A percentile compares a stretch with the other conserved stretches of the same genome.
These are phyloP conservation scores for Equus quagga DNA, from an alignment of 2,113 vertebrate genomes.

Conservation along the genomic window DNA sequence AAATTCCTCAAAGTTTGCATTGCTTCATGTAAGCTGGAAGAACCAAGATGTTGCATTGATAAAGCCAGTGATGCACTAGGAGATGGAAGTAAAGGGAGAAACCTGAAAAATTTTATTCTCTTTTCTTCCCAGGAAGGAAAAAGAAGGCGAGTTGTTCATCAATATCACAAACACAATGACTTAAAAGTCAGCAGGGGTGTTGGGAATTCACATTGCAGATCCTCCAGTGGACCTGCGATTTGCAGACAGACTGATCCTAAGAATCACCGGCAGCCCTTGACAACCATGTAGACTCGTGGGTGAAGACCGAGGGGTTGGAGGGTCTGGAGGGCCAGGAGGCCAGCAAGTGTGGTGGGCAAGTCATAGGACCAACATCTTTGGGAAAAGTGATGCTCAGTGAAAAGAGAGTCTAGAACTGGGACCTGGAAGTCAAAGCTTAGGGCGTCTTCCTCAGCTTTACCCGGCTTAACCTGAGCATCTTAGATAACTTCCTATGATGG, in stretches of 20 bases:
- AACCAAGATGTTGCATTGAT: not conserved
- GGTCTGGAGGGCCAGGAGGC: too few species aligned
- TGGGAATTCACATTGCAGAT: not conserved
- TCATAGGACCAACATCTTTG: not conserved
- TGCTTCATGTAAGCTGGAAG: not conserved
- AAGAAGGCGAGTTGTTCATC: not conserved
- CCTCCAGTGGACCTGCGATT: not conserved
- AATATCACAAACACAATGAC: not conserved
- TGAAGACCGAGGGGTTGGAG: accelerated
- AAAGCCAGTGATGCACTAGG: not conserved
- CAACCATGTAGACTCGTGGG: accelerated
- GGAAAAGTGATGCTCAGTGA: not conserved
- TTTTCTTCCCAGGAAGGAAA: not conserved
- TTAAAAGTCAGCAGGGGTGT: not conserved
- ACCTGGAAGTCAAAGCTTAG: not conserved
- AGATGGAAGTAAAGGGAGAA: not conserved
- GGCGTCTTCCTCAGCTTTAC: not conserved
- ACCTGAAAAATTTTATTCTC: not conserved
- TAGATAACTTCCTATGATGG: accelerated
- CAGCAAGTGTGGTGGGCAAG: not conserved
- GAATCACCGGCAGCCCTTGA: not conserved
- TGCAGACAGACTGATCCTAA: not conserved
- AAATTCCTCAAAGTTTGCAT: not conserved
- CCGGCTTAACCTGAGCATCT: not conserved
- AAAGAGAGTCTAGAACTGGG: not conserved